These are phyloP conservation scores for Ichneumon xanthorius DNA, from an alignment of 2,888 invertebrate species.

Conservation along the genomic window DNA sequence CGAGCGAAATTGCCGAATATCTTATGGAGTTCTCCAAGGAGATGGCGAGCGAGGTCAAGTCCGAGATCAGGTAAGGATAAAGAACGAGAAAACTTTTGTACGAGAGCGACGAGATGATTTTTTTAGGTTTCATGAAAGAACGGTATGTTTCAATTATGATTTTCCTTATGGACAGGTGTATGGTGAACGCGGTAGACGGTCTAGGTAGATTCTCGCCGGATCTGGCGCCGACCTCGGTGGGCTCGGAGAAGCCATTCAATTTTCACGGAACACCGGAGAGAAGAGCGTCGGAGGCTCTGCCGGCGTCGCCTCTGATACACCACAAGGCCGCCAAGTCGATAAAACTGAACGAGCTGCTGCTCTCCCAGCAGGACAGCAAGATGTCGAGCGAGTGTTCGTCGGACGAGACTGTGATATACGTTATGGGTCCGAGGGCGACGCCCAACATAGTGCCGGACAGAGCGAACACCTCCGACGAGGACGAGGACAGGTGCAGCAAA, in stretches of 20 bases:
- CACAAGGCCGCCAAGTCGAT: conserved; percentile 66
- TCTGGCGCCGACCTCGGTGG: conserved; percentile 42
- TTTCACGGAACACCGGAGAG: conserved; percentile 82
- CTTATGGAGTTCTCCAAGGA: conserved; percentile 92
- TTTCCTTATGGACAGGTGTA: conserved; percentile 76
- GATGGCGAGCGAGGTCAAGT: conserved; percentile 92
- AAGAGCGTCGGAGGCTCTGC: conserved; percentile 66
- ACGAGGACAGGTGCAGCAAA: conserved; percentile 86
- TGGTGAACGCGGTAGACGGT: conserved; percentile 89
- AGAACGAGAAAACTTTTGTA: conserved; percentile 73
- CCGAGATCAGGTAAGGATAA: conserved; percentile 91
- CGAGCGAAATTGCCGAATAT: conserved; percentile 91
- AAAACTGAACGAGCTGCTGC: conserved; percentile 79
- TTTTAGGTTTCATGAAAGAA: neutral
- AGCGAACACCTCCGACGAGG: conserved; percentile 76
- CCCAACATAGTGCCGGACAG: conserved; percentile 54
- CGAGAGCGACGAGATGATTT: neutral
- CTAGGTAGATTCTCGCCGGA: conserved; percentile 81
- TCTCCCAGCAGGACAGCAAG: conserved; percentile 82
- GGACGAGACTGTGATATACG: conserved; percentile 84
- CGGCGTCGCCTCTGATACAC: conserved; percentile 61
- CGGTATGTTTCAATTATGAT: conserved; percentile 61
- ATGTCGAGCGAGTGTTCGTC: conserved; percentile 84
- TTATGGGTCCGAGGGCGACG: conserved; percentile 77
- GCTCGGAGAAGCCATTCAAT: conserved; percentile 79